Conservation (phyloP, 2,113 vertebrate species). For the Cyanistes caeruleus region DNA sequence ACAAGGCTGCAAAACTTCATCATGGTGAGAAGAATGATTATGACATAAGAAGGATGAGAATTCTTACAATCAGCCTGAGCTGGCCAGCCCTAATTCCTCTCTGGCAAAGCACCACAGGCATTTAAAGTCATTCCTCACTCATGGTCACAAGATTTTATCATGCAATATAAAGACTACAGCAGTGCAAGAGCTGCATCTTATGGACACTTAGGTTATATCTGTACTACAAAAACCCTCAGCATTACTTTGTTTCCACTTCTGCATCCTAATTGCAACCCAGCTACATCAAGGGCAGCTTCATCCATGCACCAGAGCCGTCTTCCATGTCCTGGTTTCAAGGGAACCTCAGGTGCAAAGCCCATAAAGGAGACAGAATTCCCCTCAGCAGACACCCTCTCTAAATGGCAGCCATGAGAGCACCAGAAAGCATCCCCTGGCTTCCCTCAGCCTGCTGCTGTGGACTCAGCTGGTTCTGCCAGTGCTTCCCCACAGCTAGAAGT, state of each 20-base stretch:
- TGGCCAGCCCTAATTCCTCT: background rate
- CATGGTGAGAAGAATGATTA: background rate
- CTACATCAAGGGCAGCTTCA: background rate
- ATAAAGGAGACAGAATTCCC: rapidly evolving
- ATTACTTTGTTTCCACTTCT: background rate
- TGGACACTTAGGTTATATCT: background rate
- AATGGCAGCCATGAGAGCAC: background rate
- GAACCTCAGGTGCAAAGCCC: background rate
- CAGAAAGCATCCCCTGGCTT: background rate
- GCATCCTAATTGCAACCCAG: background rate
- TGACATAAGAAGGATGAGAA: background rate
- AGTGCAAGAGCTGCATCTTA: conserved; percentile 25
- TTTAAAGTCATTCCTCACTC: background rate
- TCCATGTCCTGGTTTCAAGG: background rate
- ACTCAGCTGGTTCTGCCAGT: background rate
- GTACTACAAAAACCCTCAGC: background rate
- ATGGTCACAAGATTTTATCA: background rate
- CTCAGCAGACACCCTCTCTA: background rate
- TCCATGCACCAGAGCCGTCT: background rate
- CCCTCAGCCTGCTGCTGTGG: background rate
- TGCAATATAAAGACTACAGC: background rate
- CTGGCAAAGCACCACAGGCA: background rate
- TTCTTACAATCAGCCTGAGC: background rate
- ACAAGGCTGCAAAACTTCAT: background rate
- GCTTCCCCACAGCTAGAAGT: background rate